Base-by-base conservation (phyloP, 2,113 vertebrate species). In the Labeo catla region DNA sequence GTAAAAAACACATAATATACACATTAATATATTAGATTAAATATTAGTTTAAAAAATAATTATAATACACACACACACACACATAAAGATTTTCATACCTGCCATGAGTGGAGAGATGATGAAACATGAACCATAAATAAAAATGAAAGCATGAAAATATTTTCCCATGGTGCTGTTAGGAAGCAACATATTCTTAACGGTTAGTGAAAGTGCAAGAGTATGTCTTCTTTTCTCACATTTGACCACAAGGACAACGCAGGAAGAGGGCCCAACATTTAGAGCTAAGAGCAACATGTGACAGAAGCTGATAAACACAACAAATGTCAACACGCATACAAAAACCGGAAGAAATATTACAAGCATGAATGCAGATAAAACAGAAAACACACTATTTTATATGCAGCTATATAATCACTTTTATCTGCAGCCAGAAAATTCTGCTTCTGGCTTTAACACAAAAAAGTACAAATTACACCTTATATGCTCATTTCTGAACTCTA, bases 1-100 rank as follows among this genome's bases (percentile, higher is more conserved):
- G 52, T 2, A 57, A 54, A 54, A 57, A 57, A 19, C 15, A 54
- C 15, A 57, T 57, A 19, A 3, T 59, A 6, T 59, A 21, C 21
- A 59, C 21, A 59, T 21, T 0, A 21, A 21, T 57, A 16, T 54
- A 54, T 57, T 57, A 57, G 15, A 57, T 19, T 19, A 57, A 57
- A 19, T 15, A 57, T 57, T 19, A 21, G 6, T 21, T 59, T 59
- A 21, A 59, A 21, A 59, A 21, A 59, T 21, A 59, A 59, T 21
- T 21, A 59, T 59, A 1, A 3, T 8, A 19, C 50, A 52, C 50
- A 54, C 54, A 57, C 54, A 57, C 45, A 47, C 45, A 57, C 9
- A 57, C 13, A 50, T 11, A 52, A 3, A 28, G 28, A 57, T 61
- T 36, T 49, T 74, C 91, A 50, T 95, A 95, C 94, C 93, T 94